Evolutionary conservation across 2,888 invertebrate species (phyloP).

Genomic region (Erebia epiphron): DNA sequence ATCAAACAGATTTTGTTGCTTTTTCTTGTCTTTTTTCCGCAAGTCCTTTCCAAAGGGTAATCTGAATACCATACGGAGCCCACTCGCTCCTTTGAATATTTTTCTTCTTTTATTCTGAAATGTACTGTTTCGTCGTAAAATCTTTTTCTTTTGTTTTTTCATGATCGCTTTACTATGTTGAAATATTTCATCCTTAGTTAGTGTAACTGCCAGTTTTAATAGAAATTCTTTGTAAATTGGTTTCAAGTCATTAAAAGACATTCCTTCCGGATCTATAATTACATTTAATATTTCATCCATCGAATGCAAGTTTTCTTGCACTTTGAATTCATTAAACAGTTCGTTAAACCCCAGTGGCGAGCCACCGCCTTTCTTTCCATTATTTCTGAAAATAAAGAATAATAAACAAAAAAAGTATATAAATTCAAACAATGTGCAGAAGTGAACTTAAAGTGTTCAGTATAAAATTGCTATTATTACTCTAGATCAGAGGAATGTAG

Average conservation of each 20-base stretch:
- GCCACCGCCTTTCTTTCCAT: slow-evolving; percentile 86
- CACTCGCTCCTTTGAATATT: slow-evolving; percentile 83
- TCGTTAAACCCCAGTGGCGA: slow-evolving; percentile 94
- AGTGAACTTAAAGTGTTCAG: slow-evolving; percentile 49
- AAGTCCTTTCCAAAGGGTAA: slow-evolving; percentile 79
- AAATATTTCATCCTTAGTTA: slow-evolving; percentile 96
- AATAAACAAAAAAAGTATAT: slow-evolving; percentile 9
- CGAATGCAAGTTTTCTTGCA: slow-evolving; percentile 93
- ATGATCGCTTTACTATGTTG: slow-evolving; percentile 95
- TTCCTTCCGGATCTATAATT: slow-evolving; percentile 95
- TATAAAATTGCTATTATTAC: slow-evolving; percentile 43
- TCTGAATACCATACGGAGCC: slow-evolving; percentile 85
- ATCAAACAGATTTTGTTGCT: slow-evolving; percentile 44
- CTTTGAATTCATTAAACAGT: slow-evolving; percentile 92
- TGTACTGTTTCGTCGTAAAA: slow-evolving; percentile 81
- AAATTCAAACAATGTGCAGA: slow-evolving; percentile 30
- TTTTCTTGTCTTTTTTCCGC: slow-evolving; percentile 61
- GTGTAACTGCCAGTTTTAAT: slow-evolving; percentile 91
- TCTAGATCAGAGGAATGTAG: slow-evolving; percentile 65
- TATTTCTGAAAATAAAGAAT: slow-evolving; percentile 74
- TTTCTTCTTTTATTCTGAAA: slow-evolving; percentile 83
- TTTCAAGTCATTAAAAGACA: slow-evolving; percentile 96
- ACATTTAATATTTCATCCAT: slow-evolving; percentile 94
- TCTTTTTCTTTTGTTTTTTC: slow-evolving; percentile 90
- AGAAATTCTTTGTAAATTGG: slow-evolving; percentile 96